These are phyloP conservation scores for Amia ocellicauda DNA, from an alignment of 2,113 vertebrate species.

Conservation along the genomic window DNA sequence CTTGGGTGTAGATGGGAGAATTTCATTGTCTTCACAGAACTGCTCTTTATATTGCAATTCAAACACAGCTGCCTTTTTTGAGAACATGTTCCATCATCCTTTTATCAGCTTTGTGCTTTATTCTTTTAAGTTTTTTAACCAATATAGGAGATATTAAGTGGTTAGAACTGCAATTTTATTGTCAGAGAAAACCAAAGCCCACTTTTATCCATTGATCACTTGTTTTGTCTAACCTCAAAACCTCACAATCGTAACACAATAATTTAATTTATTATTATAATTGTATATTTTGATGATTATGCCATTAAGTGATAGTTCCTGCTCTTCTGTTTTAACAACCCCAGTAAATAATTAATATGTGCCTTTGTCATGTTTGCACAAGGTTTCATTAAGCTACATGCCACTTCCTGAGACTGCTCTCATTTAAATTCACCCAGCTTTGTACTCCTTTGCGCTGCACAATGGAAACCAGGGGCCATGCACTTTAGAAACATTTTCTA, in stretches of 20 bases:
- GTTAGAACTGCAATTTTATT: not conserved
- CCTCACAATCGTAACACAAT: not conserved
- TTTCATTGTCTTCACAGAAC: too few relatives aligned
- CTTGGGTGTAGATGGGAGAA: too few relatives aligned
- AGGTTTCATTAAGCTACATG: slow-evolving; percentile 11
- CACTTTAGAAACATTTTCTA: slow-evolving; percentile 43
- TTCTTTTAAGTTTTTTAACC: too few relatives aligned
- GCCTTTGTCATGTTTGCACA: slow-evolving; percentile 17
- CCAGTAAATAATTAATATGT: slow-evolving; percentile 40
- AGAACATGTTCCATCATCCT: too few relatives aligned
- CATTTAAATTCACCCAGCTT: slow-evolving; percentile 31
- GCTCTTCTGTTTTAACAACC: slow-evolving; percentile 19
- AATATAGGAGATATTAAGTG: too few relatives aligned
- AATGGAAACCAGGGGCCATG: slow-evolving; percentile 15
- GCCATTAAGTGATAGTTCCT: slow-evolving; percentile 21
- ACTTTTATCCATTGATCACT: slow-evolving; percentile 28
- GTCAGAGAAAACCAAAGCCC: slow-evolving; percentile 14
- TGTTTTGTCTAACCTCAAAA: slow-evolving; percentile 15
- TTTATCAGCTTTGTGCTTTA: too few relatives aligned
- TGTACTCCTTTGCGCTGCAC: not conserved
- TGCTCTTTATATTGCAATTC: too few relatives aligned
- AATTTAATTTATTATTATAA: slow-evolving; percentile 13
- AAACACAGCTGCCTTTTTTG: too few relatives aligned
- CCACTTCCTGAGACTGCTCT: slow-evolving; percentile 19
- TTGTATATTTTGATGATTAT: slow-evolving; percentile 12